Percentiles rank a stretch among this genome's conserved stretches.
phyloP scores from a whole-genome alignment of 2,113 vertebrate species.

The Elephantulus edwardii region DNA sequence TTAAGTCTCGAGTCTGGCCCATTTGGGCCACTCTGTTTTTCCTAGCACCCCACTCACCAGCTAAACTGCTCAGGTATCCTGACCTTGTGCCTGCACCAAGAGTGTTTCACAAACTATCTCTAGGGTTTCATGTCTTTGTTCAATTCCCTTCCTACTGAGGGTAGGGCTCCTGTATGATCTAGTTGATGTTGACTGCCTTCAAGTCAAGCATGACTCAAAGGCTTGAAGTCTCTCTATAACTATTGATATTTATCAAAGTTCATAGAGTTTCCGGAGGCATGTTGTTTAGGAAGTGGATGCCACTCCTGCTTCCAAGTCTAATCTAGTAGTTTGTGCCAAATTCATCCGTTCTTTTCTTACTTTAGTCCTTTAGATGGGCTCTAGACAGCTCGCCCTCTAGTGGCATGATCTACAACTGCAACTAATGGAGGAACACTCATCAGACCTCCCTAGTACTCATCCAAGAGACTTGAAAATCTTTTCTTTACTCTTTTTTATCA shows the following conservation, averaged over 20 bases:
- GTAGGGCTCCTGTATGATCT: conserved; percentile 15
- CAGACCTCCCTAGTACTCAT: background rate
- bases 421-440: background rate
- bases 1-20: background rate
- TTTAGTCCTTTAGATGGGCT: background rate
- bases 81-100: background rate
- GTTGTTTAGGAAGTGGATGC: no score
- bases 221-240: no score
- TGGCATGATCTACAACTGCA: conserved; percentile 46
- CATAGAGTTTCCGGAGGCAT: no score
- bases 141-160: conserved; percentile 15
- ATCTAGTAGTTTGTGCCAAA: no score
- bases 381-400: conserved; percentile 62
- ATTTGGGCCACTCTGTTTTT: background rate
- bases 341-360: background rate
- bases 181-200: no score
- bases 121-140: background rate
- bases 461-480: conserved; percentile 7
- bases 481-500: background rate
- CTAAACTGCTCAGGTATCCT: background rate
- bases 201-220: no score
- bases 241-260: no score
- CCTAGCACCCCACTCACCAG: background rate
- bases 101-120: conserved; percentile 29
- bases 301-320: no score